Evolutionary conservation across 2,888 invertebrate species (phyloP), one percentile per base, ranked within the genome.

Genomic region (Andrena minutula): DNA sequence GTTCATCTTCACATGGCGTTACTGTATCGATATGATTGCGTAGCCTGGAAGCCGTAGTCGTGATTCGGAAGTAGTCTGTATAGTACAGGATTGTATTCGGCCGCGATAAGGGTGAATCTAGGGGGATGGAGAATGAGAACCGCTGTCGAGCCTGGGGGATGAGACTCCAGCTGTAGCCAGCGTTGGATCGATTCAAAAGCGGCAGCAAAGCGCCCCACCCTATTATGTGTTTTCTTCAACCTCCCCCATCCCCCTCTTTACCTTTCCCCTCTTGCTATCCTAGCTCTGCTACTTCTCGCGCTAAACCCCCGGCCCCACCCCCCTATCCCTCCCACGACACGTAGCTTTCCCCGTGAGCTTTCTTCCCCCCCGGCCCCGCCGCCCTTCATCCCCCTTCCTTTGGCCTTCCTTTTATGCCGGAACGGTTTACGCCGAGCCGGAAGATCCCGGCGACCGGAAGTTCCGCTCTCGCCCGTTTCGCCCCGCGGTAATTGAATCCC

Each of bases 111-210:
- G 4, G 35, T 5, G 32, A 73, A 75, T 61, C 30, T 16, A n/a
- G 41, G 20, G 63, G 8, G 65, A 23, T 66, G 73, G 70, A 53
- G 74, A 84, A 83, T 92, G 92, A 92, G 92, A 92, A 91, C 91
- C 92, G 72, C 92, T 92, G 91, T 69, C 76, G 75, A 74, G 75
- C 77, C 81, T 80, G 47, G 16, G 87, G 89, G 87, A 89, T 88
- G 91, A 89, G 90, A 80, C 87, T 88, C 88, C 89, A 91, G 90
- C 88, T 91, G 89, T 90, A 91, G 91, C 83, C 88, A 84, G 87
- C 89, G 89, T 90, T 88, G 92, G 92, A 93, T 93, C 93, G 93
- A 93, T 93, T 93, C 92, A 93, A 92, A 92, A 93, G 92, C 92
- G 90, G 91, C 90, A 91, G 91, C 91, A 87, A 90, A 91, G 87